Base-by-base conservation (phyloP, 2,888 invertebrate genomes). In the Hirtodrosophila duncani region DNA sequence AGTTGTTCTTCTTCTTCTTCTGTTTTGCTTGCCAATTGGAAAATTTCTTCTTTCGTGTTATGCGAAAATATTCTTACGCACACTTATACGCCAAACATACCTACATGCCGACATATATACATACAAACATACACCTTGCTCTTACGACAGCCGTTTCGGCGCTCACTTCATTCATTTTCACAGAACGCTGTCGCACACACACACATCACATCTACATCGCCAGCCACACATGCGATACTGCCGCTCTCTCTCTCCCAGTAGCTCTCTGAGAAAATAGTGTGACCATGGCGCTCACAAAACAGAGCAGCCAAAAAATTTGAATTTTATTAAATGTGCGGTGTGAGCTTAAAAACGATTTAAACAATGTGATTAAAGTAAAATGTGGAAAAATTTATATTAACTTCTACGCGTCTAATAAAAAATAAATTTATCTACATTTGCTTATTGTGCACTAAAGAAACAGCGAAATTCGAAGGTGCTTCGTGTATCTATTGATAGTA, bases 101-200 rank as follows among this genome's bases (percentile, higher is more conserved):
- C n/a, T n/a, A n/a, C n/a, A n/a, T n/a, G n/a, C n/a, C n/a, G n/a
- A n/a, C n/a, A n/a, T n/a, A 43, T 13, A 27, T 16, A 26, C 14
- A 44, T 24, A 51, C 18, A 9, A 59, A 31, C 44, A 48, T 74
- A 56, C 79, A 63, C n/a, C 66, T 66, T 60, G 69, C 70, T 67
- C 52, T 63, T 74, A 63, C 78, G 62, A 49, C 33, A 41, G 57
- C 58, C 24, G 13, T 45, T 44, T 55, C 55, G 48, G 67, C 43
- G 43, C 33, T 59, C 42, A 59, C 66, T 72, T 68, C 72, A 72
- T 72, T 72, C 72, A 79, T 71, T 56, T 70, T 61, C 55, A 75
- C 64, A 66, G 48, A 39, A 21, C 39, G 46, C n/a, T n/a, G n/a
- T n/a, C n/a, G n/a, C n/a, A 41, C 53, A 67, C 41, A 37, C 37